These are phyloP conservation scores for Tetheella fluctuosa DNA, from an alignment of 2,888 invertebrate genomes.

Conservation along the genomic window DNA sequence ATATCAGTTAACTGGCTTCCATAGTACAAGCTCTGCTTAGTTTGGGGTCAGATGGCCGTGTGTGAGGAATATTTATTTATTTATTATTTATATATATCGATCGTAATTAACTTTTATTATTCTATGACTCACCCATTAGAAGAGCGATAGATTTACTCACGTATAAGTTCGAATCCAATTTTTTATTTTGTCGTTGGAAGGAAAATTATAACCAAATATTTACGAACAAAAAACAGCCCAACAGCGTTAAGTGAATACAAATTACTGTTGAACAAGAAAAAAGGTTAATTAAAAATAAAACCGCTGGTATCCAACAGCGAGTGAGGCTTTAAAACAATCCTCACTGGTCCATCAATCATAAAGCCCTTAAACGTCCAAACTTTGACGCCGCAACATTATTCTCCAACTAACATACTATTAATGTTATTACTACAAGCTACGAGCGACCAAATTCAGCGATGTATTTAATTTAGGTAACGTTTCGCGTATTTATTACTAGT, in stretches of 20 bases:
- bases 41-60: no score
- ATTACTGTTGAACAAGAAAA: not conserved
- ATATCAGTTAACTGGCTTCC: no score
- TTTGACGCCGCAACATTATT: conserved; percentile 57
- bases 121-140: no score
- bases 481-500: conserved; percentile 41
- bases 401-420: conserved; percentile 43
- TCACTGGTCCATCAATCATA: conserved; percentile 55
- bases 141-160: not conserved
- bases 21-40: no score
- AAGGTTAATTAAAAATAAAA: conserved; percentile 7
- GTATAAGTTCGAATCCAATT: not conserved
- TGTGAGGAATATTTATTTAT: no score
- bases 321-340: conserved; percentile 37
- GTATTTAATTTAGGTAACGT: conserved; percentile 22
- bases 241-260: conserved; percentile 1
- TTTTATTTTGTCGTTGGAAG: not conserved
- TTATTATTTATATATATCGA: not conserved
- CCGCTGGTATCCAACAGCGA: conserved; percentile 3
- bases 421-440: conserved; percentile 18
- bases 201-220: not conserved
- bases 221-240: not conserved
- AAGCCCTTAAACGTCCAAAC: conserved; percentile 59
- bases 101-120: not conserved
- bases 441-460: conserved; percentile 12